A percentile compares a stretch with the other conserved stretches of the same genome.
Evolutionary conservation across 1,140 invertebrate species (phyloP).

Genomic region (Sycophaga agraensis): DNA sequence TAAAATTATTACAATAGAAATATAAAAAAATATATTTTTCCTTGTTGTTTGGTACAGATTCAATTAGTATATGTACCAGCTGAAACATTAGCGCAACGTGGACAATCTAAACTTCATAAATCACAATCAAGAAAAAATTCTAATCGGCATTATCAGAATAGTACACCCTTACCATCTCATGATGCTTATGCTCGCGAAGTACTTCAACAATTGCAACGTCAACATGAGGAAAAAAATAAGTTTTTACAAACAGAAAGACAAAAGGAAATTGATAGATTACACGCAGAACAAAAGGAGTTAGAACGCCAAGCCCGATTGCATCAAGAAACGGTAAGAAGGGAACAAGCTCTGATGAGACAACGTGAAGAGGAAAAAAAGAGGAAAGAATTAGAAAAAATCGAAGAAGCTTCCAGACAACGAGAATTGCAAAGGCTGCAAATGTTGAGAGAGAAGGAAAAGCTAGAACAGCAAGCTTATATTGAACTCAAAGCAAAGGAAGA

Average conservation of each 20-base stretch:
- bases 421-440: constrained; percentile 48
- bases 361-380: constrained; percentile 46
- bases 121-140: constrained; percentile 38
- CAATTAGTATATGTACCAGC: constrained; percentile 79
- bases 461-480: constrained; percentile 38
- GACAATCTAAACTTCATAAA: constrained; percentile 44
- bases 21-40: too few species aligned
- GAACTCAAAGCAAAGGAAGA: constrained; percentile 41
- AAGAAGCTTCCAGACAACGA: constrained; percentile 43
- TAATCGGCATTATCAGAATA: constrained; percentile 52
- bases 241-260: constrained; percentile 42
- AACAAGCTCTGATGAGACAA: constrained; percentile 47
- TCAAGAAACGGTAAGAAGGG: constrained; percentile 39
- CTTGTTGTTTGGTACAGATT: constrained; percentile 53
- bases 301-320: constrained; percentile 47
- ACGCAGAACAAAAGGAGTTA: constrained; percentile 46
- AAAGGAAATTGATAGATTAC: constrained; percentile 46
- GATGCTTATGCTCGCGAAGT: constrained; percentile 52
- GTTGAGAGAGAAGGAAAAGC: constrained; percentile 43
- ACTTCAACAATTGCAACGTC: constrained; percentile 53
- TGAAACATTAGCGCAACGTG: constrained; percentile 68
- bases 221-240: constrained; percentile 48
- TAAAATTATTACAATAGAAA: too few species aligned
- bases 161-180: constrained; percentile 33
- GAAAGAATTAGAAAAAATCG: constrained; percentile 46